Base-by-base conservation (phyloP, 2,888 invertebrate genomes). In the Atrina japonica region DNA sequence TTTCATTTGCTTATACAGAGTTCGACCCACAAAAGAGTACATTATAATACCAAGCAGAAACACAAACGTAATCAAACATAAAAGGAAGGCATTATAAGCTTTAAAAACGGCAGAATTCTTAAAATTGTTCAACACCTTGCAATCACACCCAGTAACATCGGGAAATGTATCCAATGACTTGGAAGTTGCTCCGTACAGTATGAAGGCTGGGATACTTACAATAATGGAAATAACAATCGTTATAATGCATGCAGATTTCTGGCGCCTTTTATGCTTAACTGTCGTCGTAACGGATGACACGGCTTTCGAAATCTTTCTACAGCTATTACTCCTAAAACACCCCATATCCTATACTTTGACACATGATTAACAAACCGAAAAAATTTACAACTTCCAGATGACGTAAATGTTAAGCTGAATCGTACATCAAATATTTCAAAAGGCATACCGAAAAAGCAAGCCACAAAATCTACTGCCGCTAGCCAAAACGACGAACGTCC, bases 401-500 rank as follows among this genome's bases (percentile, higher is more conserved):
- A 52, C 3, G 47, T 58, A 45, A 71, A 71, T 16, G 71, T 71
- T 18, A 63, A 71, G 25, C 66, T 66, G 45, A 66, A 63, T 43
- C 71, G 47, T 1, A 66, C 29, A 25, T 71, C 71, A 43, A 63
- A 66, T 27, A 71, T 63, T 21, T 71, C 71, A 45, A 71, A 71
- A 25, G 71, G 71, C n/a, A 71, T 71, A n/a, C 60, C 47, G 5
- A 61, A 16, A 25, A 55, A 53, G 21, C 66, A 71, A 14, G 71
- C 71, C 0, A 63, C 21, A 7, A 71, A 52, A n/a, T 71, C 71
- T 0, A 71, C 56, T 3, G 55, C 43, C 2, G 66, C 66, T 3
- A 71, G 40, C 53, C 60, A 66, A 25, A 71, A 41, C 2, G n/a
- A 71, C 66, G 43, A 71, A 71, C 16, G 66, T 71, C n/a, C 63